These are phyloP conservation scores for Crocodylus rhombifer DNA, from an alignment of 2,797 vertebrate species.

Conservation along the genomic window DNA sequence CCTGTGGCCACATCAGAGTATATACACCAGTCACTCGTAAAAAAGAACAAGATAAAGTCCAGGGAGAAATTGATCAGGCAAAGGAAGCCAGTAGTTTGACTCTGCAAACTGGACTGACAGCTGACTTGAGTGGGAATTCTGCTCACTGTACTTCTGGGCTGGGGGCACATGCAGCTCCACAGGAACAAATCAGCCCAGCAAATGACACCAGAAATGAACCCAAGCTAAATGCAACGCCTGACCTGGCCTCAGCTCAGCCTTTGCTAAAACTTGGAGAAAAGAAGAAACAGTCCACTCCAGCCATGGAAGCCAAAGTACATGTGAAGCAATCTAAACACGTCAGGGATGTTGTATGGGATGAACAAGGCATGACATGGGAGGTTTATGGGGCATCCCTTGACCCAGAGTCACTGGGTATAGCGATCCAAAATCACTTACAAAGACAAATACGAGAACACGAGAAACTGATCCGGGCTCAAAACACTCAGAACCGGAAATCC, in stretches of 20 bases:
- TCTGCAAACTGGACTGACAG: slow-evolving; percentile 37
- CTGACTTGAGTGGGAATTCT: slow-evolving; percentile 29
- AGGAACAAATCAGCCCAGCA: slow-evolving; percentile 49
- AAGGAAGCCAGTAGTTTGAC: slow-evolving; percentile 12
- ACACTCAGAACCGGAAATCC: slow-evolving; percentile 88
- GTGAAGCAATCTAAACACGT: slow-evolving; percentile 82
- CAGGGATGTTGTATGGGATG: slow-evolving; percentile 96
- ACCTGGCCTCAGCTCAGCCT: slow-evolving; percentile 63
- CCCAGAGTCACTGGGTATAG: slow-evolving; percentile 94
- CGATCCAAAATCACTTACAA: slow-evolving; percentile 98
- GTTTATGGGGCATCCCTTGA: slow-evolving; percentile 97
- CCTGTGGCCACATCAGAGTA: fast-evolving
- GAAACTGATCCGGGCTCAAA: slow-evolving; percentile 86
- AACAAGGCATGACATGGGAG: slow-evolving; percentile 99
- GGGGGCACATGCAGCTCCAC: slow-evolving; percentile 45
- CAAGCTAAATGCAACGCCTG: slow-evolving; percentile 33
- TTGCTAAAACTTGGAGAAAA: slow-evolving; percentile 61
- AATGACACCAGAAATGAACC: slow-evolving; percentile 67
- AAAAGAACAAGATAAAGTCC: slow-evolving; percentile 44
- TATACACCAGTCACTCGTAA: not conserved
- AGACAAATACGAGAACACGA: slow-evolving; percentile 97
- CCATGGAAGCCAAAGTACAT: slow-evolving; percentile 65
- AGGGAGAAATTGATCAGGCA: not conserved
- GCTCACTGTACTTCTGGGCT: slow-evolving; percentile 21
- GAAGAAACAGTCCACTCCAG: slow-evolving; percentile 70